These are phyloP conservation scores for Erythrolamprus reginae DNA, from an alignment of 2,113 vertebrate genomes.

Conservation along the genomic window DNA sequence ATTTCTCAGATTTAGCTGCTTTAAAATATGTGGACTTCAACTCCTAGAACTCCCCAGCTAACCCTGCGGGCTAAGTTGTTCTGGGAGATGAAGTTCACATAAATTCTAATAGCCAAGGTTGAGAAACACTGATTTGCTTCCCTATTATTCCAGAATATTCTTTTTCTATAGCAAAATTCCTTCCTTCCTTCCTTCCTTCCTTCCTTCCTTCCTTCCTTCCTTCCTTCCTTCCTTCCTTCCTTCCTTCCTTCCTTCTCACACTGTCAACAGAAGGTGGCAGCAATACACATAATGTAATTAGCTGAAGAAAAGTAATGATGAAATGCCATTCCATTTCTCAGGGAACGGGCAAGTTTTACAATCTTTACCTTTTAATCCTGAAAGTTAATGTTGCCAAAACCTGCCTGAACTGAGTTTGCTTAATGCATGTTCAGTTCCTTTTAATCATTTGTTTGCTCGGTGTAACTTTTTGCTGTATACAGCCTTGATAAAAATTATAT, in stretches of 20 bases:
- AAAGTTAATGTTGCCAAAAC: neutral
- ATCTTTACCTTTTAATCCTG: slow-evolving; percentile 11
- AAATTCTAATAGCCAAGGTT: neutral
- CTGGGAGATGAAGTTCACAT: neutral
- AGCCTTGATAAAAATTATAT: slow-evolving; percentile 60
- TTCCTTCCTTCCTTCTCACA: neutral
- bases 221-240: neutral
- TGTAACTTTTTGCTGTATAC: slow-evolving; percentile 60
- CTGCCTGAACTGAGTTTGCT: neutral
- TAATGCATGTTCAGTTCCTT: slow-evolving; percentile 12
- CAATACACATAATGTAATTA: neutral
- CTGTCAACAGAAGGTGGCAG: slow-evolving; percentile 45
- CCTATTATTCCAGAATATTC: neutral
- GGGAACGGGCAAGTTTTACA: neutral
- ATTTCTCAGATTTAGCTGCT: neutral
- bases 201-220: neutral
- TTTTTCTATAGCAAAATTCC: neutral
- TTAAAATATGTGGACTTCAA: neutral
- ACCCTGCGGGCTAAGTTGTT: neutral
- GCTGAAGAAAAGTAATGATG: neutral
- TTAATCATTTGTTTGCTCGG: slow-evolving; percentile 59
- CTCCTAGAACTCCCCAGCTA: neutral
- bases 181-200: neutral
- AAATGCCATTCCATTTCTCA: neutral
- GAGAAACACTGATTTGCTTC: neutral